Percentiles rank a stretch among this genome's conserved stretches.
Evolutionary conservation across 2,113 vertebrate species (phyloP).

Genomic region (Mustela nigripes): DNA sequence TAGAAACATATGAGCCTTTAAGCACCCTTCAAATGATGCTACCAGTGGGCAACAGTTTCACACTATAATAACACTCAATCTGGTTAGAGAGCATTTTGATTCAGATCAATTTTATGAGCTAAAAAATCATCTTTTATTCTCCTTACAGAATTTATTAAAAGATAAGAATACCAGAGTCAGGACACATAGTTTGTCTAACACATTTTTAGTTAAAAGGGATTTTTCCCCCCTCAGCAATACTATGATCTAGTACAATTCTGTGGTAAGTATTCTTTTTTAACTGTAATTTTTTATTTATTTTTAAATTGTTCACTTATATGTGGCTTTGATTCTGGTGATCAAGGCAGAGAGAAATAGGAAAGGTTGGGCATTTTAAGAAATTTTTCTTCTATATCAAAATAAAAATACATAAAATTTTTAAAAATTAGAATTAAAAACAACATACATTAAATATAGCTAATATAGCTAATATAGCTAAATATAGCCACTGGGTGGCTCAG

Average conservation of each 20-base stretch:
- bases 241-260: slow-evolving; percentile 12
- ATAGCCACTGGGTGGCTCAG: too few relatives aligned
- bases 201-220: neutral
- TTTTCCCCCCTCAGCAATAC: neutral
- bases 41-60: neutral
- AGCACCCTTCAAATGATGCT: neutral
- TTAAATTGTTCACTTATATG: neutral
- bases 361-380: neutral
- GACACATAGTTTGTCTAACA: neutral
- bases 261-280: neutral
- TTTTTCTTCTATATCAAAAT: neutral
- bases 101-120: slow-evolving; percentile 20
- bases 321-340: neutral
- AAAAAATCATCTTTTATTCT: slow-evolving; percentile 55
- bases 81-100: slow-evolving; percentile 34
- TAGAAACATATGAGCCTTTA: neutral
- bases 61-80: neutral
- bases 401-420: neutral
- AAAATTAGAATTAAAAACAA: neutral
- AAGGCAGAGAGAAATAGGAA: neutral
- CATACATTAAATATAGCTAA: neutral
- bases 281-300: neutral
- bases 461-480: neutral
- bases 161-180: neutral
- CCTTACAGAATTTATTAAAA: slow-evolving; percentile 33